Percentiles rank a stretch among this genome's conserved stretches.
These are phyloP conservation scores for Synanthedon andrenaeformis DNA, from an alignment of 2,888 invertebrate genomes.

Conservation along the genomic window DNA sequence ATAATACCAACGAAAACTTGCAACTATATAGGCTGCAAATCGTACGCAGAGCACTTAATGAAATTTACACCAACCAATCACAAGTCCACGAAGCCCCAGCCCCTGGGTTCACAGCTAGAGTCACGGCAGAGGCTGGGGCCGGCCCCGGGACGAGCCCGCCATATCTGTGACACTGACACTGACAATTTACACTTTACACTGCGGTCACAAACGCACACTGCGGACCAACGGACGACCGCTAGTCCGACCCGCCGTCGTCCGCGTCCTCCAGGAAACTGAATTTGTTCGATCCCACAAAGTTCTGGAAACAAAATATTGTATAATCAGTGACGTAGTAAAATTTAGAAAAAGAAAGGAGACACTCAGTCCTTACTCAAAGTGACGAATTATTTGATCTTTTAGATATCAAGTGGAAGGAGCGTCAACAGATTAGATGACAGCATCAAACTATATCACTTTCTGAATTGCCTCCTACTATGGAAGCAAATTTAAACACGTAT, in stretches of 20 bases:
- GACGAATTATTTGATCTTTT: too few species aligned
- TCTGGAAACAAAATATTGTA: slow-evolving; percentile 55
- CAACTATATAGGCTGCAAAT: too few species aligned
- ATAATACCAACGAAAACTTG: slow-evolving; percentile 45
- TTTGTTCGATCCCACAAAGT: slow-evolving; percentile 82
- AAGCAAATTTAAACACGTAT: too few species aligned
- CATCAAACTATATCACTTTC: background rate
- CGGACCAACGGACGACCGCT: slow-evolving; percentile 33
- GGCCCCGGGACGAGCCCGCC: slow-evolving; percentile 45
- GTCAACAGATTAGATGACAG: background rate
- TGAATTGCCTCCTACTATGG: too few species aligned
- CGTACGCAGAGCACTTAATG: slow-evolving; percentile 31
- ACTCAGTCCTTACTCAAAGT: too few species aligned
- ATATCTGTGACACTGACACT: slow-evolving; percentile 38
- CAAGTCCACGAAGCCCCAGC: slow-evolving; percentile 57
- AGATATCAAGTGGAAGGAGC: too few species aligned
- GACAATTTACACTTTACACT: slow-evolving; percentile 66
- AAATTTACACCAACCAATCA: slow-evolving; percentile 67
- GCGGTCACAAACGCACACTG: slow-evolving; percentile 47
- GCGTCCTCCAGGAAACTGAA: slow-evolving; percentile 80
- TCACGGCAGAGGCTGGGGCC: slow-evolving; percentile 51
- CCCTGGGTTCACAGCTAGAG: slow-evolving; percentile 24
- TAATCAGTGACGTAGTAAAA: background rate
- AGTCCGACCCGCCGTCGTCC: slow-evolving; percentile 66
- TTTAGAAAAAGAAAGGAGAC: background rate